Conservation (phyloP, 2,113 vertebrate species). For the Lepisosteus osseus region DNA sequence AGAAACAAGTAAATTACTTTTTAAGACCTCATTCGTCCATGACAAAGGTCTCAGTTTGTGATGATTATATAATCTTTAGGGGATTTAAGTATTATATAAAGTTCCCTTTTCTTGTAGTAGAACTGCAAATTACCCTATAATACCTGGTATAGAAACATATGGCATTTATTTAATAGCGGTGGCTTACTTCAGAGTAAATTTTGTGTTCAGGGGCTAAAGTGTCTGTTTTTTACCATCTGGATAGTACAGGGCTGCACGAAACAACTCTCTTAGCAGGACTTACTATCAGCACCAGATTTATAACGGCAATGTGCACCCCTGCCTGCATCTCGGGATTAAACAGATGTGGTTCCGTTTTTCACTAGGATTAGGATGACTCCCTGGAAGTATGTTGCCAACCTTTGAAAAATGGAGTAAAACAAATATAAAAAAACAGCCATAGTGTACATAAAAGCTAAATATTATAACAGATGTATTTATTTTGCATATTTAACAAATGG, state of each 20-base stretch:
- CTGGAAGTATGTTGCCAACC: conserved; percentile 4
- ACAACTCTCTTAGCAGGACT: conserved; percentile 33
- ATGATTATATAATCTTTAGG: background rate
- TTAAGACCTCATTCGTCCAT: background rate
- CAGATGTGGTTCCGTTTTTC: conserved; percentile 53
- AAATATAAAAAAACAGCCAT: background rate
- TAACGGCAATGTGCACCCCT: conserved; percentile 57
- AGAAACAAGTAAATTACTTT: background rate
- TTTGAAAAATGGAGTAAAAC: background rate
- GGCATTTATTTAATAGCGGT: conserved; percentile 16
- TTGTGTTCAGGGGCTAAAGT: conserved; percentile 40
- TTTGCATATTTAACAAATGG: background rate
- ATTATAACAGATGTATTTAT: background rate
- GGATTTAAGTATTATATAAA: background rate
- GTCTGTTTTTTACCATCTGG: conserved; percentile 58
- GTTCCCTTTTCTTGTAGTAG: background rate
- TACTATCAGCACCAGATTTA: conserved; percentile 57
- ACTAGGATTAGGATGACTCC: conserved; percentile 56
- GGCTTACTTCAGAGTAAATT: conserved; percentile 23
- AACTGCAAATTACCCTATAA: conserved; percentile 24
- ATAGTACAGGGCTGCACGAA: conserved; percentile 43
- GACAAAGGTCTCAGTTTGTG: background rate
- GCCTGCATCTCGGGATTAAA: conserved; percentile 57
- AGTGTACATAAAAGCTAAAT: background rate
- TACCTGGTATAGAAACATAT: conserved; percentile 24